Evolutionary conservation across 2,888 invertebrate species (phyloP).

Genomic region (Suillia variegata): DNA sequence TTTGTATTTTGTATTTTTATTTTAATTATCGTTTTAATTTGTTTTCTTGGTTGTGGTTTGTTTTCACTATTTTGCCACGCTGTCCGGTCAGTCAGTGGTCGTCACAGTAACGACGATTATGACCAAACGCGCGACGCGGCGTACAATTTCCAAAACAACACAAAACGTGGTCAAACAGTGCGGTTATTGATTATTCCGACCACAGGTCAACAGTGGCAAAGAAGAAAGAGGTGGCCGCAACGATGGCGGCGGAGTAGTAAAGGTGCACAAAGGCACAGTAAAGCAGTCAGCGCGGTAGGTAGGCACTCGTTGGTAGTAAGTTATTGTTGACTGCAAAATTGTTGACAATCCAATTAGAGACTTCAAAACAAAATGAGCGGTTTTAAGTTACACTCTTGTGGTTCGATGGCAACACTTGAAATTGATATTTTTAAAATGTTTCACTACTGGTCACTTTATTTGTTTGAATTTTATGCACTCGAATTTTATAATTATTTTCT

Average conservation of each 20-base stretch:
- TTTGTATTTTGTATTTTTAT: no score
- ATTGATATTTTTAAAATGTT: no score
- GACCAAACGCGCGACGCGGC: not conserved
- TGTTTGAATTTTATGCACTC: no score
- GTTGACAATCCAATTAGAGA: constrained; percentile 2
- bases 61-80: not conserved
- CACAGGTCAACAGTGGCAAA: not conserved
- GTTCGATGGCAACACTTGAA: not conserved
- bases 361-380: constrained; percentile 2
- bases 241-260: no score
- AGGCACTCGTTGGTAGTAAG: not conserved
- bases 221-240: no score
- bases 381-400: not conserved
- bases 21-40: no score
- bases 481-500: no score
- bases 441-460: no score
- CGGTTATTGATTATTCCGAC: not conserved
- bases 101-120: not conserved
- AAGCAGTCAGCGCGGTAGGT: not conserved
- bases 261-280: no score
- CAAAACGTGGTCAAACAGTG: not conserved
- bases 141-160: not conserved
- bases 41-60: not conserved
- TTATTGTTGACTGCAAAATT: not conserved
- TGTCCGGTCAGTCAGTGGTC: not conserved